Evolutionary conservation across 2,113 vertebrate species (phyloP).

Genomic region (Mohoua ochrocephala): DNA sequence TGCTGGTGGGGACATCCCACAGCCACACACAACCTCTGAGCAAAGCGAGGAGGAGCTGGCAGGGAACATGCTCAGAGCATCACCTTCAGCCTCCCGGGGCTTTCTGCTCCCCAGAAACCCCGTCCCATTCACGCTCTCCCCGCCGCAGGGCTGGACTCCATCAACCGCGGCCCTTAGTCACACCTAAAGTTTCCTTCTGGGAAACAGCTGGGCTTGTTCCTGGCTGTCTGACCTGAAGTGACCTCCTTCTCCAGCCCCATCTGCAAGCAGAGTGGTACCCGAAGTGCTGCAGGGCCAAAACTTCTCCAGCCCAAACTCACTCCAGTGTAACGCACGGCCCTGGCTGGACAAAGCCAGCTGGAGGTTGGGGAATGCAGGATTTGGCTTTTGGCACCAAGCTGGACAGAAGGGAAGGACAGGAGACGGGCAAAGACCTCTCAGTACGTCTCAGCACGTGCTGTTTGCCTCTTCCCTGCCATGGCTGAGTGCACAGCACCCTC

Average conservation of each 20-base stretch:
- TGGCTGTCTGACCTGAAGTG: neutral
- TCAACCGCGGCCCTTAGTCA: neutral
- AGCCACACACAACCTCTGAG: neutral
- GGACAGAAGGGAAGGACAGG: neutral
- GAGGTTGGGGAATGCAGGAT: neutral
- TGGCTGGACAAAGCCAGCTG: neutral
- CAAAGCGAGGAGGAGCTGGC: neutral
- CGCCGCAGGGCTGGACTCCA: neutral
- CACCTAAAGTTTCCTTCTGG: neutral
- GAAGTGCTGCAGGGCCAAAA: rapidly evolving
- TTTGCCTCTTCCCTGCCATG: neutral
- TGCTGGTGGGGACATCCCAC: neutral
- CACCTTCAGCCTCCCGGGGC: neutral
- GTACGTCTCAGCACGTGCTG: neutral
- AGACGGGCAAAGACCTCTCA: neutral
- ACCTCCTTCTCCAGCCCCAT: neutral
- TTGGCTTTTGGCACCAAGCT: neutral
- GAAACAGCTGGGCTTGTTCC: neutral
- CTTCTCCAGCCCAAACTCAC: neutral
- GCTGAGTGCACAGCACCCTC: neutral
- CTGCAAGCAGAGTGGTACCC: neutral
- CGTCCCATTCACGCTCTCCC: neutral
- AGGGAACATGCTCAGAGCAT: neutral
- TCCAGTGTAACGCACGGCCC: rapidly evolving
- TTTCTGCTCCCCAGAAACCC: neutral